A percentile compares a stretch with the other conserved stretches of the same genome.
phyloP scores from a whole-genome alignment of 2,113 vertebrate genomes.

The Cricetomys ansorgei region DNA sequence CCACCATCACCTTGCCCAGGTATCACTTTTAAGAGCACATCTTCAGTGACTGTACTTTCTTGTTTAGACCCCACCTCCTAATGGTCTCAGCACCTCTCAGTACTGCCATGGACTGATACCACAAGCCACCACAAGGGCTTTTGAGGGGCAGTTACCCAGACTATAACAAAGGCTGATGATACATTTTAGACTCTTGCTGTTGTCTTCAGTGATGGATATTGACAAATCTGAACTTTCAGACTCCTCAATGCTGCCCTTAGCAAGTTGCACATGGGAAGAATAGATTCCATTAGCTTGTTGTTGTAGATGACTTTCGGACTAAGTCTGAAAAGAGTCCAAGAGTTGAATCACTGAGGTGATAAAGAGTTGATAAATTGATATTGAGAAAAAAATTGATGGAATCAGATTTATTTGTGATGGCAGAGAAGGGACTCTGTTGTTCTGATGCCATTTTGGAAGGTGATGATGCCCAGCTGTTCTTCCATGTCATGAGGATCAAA shows the following conservation, averaged over 20 bases:
- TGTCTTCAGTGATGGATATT: neutral
- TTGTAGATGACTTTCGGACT: neutral
- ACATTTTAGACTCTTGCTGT: neutral
- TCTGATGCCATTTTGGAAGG: neutral
- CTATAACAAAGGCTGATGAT: neutral
- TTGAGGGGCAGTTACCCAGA: neutral
- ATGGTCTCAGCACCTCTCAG: neutral
- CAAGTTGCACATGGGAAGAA: neutral
- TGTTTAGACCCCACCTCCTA: neutral
- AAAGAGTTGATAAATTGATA: slow-evolving; percentile 1
- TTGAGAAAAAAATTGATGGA: slow-evolving; percentile 28
- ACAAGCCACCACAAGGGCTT: neutral
- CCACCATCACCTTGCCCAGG: no score
- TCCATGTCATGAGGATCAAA: neutral
- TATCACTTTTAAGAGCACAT: neutral
- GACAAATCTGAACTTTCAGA: neutral
- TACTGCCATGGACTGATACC: neutral
- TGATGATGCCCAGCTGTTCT: slow-evolving; percentile 27
- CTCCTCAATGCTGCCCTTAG: neutral
- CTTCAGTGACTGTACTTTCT: neutral
- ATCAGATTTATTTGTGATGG: slow-evolving; percentile 12
- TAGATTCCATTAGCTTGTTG: neutral
- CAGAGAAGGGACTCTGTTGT: neutral
- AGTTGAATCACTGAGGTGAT: slow-evolving; percentile 31
- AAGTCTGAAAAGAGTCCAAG: neutral